Base-by-base conservation (phyloP, 1,140 invertebrate genomes). In the Battus philenor region DNA sequence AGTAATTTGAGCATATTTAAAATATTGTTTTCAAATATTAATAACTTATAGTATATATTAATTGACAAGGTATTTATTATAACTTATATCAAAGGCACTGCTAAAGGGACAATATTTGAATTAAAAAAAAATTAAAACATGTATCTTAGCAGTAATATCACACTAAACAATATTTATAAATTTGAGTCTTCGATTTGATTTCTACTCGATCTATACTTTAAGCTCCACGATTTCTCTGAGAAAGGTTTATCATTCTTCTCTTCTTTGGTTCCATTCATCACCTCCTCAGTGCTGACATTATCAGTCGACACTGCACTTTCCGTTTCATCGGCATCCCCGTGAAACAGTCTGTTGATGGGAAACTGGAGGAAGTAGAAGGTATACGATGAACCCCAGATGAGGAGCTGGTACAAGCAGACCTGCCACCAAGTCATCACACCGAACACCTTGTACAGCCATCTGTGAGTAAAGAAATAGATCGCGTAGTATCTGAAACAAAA, bases 371-470 rank as follows among this genome's bases (percentile, higher is more conserved):
- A 53, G 46, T 84, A 84, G 63, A 72, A 81, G 18, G 68, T 1
- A 33, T 57, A 76, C 0, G 59, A 49, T 1, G 59, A 62, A 0
- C 13, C 13, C 73, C 73, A 81, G 15, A 81, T 81, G 13, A 54
- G 4, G 6, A 72, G 11, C 33, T 83, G 72, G 54, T 70, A 84
- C 1, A 85, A 39, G 29, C 69, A 75, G 34, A 85, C 67, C 13
- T 87, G 77, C 68, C 79, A 81, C 78, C 81, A 85, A 11, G 49
- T 79, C 65, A 86, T 73, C 3, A 71, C 51, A 3, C 69, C 73
- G 57, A 86, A 86, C 18, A 87, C 63, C 9, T 54, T 60, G 54
- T 87, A 87, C 1, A 87, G 47, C 76, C 81, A 87, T 3, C 70
- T 63, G 5, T 66, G 38, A 0, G 73, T 61, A 16, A 59, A 44